Percentiles rank a stretch among this genome's conserved stretches.
Conservation (phyloP, 1,140 invertebrate genomes). For the Micrasema longulum region DNA sequence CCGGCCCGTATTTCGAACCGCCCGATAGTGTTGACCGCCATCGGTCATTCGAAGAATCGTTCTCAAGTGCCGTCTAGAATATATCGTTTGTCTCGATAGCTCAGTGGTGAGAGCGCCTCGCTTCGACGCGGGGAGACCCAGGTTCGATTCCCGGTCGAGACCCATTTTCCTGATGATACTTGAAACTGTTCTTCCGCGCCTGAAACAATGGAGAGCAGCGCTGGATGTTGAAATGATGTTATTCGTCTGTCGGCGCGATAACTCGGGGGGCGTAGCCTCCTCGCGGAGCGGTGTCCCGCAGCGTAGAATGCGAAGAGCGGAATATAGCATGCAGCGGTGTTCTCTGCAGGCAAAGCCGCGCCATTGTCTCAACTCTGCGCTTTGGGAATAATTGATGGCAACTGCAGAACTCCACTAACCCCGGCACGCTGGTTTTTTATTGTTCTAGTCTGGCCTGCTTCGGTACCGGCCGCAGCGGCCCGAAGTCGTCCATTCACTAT, state of each 20-base stretch:
- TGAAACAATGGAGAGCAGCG: background rate
- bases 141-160: constrained; percentile 69
- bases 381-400: constrained; percentile 36
- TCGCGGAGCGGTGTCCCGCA: background rate
- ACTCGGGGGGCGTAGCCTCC: background rate
- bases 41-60: too few relatives aligned
- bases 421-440: constrained; percentile 19
- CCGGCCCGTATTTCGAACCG: too few relatives aligned
- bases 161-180: constrained; percentile 53
- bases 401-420: constrained; percentile 10
- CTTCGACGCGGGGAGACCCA: constrained; percentile 59
- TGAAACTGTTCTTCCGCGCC: constrained; percentile 4
- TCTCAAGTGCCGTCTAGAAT: constrained; percentile 41
- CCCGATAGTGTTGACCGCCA: too few relatives aligned
- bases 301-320: background rate
- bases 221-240: too few relatives aligned
- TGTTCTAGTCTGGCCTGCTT: constrained; percentile 15
- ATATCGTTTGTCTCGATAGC: constrained; percentile 66
- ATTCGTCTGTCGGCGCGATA: background rate
- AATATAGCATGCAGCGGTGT: background rate
- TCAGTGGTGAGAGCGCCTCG: constrained; percentile 67
- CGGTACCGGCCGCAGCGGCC: background rate
- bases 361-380: constrained; percentile 18
- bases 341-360: constrained; percentile 4
- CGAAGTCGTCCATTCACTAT: too few relatives aligned